phyloP scores from a whole-genome alignment of 2,113 vertebrate genomes.

The Petaurus breviceps region DNA sequence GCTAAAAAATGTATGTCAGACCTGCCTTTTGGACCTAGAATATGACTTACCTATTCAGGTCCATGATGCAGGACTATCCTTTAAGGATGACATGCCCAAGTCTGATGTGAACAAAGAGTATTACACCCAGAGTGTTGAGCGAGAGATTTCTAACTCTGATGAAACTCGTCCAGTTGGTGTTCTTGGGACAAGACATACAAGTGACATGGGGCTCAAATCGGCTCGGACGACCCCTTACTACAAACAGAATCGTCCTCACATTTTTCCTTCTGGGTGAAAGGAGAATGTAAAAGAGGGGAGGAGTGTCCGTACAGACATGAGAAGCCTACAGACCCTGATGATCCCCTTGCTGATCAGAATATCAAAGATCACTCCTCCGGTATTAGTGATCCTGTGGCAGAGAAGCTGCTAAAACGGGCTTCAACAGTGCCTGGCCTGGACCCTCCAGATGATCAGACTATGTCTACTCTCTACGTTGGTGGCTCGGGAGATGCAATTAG shows the following conservation, averaged over 20 bases:
- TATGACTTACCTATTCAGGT: conserved; percentile 99
- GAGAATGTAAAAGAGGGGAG: conserved; percentile 98
- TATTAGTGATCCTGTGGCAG: conserved; percentile 97
- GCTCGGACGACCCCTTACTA: conserved; percentile 98
- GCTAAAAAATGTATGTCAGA: conserved; percentile 99
- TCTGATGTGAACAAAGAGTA: conserved; percentile 99
- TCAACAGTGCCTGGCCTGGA: conserved; percentile 98
- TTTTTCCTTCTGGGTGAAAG: conserved; percentile 99
- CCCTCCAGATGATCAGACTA: conserved; percentile 96
- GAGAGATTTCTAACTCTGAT: conserved; percentile 97
- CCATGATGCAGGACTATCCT: conserved; percentile 93
- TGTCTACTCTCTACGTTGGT: conserved; percentile 96
- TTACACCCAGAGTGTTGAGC: conserved; percentile 99
- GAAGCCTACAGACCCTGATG: conserved; percentile 98
- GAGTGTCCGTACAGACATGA: conserved; percentile 99
- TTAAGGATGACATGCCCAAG: conserved; percentile 97
- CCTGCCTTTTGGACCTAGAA: conserved; percentile 97
- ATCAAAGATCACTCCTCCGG: too few species aligned
- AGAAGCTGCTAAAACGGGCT: conserved; percentile 96
- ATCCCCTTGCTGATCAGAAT: conserved; percentile 98
- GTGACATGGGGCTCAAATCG: conserved; percentile 98
- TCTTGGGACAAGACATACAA: conserved; percentile 93
- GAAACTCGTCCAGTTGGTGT: conserved; percentile 94
- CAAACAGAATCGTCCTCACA: conserved; percentile 98
- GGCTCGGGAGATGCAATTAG: conserved; percentile 96